Base-by-base conservation (phyloP, 2,797 vertebrate species). In the Neostethus bicornis region DNA sequence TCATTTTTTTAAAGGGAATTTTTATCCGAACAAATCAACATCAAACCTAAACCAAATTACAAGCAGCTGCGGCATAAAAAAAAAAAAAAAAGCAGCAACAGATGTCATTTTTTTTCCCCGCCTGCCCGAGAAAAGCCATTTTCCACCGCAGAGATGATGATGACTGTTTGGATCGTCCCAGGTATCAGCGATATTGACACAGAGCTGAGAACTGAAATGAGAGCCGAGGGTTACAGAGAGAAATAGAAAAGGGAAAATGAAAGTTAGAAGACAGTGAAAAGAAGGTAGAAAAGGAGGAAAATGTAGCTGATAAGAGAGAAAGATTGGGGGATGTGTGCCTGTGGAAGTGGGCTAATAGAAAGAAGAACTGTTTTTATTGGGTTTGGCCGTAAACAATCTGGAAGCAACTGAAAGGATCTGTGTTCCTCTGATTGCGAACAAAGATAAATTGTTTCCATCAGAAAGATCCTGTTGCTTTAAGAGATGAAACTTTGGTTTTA, bases 131-230 rank as follows among this genome's bases (percentile, higher is more conserved):
- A 29, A 51, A 51, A 17, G 11, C 29, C 11, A 25, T 45, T 67
- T 45, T 50, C 23, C 6, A 32, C 28, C 50, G 51, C 7, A 16
- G 21, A 34, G 51, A 31, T 52, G 54, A 57, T 50, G 44, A 54
- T 21, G 41, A 19, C 9, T 24, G 56, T 25, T 46, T 21, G 46
- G 51, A 61, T 54, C 47, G 25, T 50, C 20, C 46, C 20, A 46
- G 38, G 17, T 49, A 24, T 51, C 14, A 13, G 32, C 48, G 49
- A 14, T 32, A 23, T 44, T 43, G 49, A 60, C 38, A 21, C 10
- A 38, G 16, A 25, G 51, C 23, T 13, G 31, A 14, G 43, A 21
- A 17, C 8, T 23, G 19, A 28, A 28, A 5, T 17, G 25, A 31
- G 43, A 39, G 3, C n/a, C n/a, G 1, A 34, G 17, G 21, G 38